Base-by-base conservation (phyloP, 2,113 vertebrate species). In the Gallinago paraguaiae region DNA sequence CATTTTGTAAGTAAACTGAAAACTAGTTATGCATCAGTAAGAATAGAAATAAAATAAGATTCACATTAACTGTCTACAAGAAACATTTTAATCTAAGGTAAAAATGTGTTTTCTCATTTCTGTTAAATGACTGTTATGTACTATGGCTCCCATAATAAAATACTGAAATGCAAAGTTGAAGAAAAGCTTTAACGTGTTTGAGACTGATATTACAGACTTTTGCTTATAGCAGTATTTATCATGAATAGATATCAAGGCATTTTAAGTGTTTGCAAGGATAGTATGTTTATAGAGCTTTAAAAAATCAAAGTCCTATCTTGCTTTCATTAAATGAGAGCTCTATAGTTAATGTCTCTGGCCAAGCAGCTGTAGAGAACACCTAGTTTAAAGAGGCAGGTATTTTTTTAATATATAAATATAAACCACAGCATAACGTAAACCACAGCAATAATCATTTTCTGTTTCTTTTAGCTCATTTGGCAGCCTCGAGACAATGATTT, bases 381-480 rank as follows among this genome's bases (percentile, higher is more conserved):
- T 71, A 80, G 46, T 87, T 48, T 82, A 69, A 88, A 90, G 61
- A 43, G 71, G 10, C 20, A 41, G 33, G 43, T 41, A 16, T 33
- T 33, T 91, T 94, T 45, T 78, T 70, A 13, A 41, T 35, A 80
- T 88, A 90, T 41, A 83, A 77, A 84, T 80, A 63, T 37, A 31
- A 93, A 64, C 37, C 33, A 67, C 31, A 70, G 41, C n/a, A 67
- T 84, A 84, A 84, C 60, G 57, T 89, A 86, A 86, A 82, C 54
- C 75, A 81, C 88, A 96, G 48, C 96, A 97, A 91, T 96, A 96
- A 94, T 87, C 33, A 96, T 97, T 92, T 93, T 96, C 22, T 95
- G 80, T 97, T 97, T 96, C 96, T 97, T 98, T 93, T 97, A 99
- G 99, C 98, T 98, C 37, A 53, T 99, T 95, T 99, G 99, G 99